A percentile compares a stretch with the other conserved stretches of the same genome.
Conservation (phyloP, 2,888 invertebrate genomes). For the Ashinkailepas kermadecensis region DNA sequence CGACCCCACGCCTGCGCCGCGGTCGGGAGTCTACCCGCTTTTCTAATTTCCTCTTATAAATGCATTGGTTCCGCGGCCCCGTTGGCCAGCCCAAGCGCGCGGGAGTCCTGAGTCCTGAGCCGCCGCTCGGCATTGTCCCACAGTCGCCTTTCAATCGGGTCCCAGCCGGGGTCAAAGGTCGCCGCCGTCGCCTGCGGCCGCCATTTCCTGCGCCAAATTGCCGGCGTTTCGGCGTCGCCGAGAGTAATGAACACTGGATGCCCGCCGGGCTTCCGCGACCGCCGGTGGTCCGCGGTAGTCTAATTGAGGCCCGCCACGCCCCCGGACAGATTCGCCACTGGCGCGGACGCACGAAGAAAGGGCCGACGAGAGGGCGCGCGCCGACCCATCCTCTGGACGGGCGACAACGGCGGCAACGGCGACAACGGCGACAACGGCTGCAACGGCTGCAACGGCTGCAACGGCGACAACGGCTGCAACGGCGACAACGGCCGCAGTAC, state of each 20-base stretch:
- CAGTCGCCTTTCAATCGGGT: not conserved
- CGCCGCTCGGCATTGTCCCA: not conserved
- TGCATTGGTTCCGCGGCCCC: not conserved
- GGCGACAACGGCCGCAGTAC: too few species aligned
- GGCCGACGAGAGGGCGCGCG: not conserved
- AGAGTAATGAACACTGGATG: not conserved
- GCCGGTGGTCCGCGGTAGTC: not conserved
- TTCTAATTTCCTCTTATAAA: constrained; percentile 8
- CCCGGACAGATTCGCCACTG: not conserved
- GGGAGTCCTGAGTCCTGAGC: not conserved
- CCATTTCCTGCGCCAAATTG: not conserved
- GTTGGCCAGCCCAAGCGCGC: not conserved
- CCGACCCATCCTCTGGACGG: too few species aligned
- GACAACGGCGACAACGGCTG: too few species aligned
- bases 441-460: too few species aligned
- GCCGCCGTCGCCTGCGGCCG: not conserved
- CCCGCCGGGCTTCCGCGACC: not conserved
- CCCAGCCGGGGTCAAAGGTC: constrained; percentile 13
- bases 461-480: too few species aligned
- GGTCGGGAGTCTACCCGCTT: too few species aligned
- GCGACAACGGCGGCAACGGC: too few species aligned
- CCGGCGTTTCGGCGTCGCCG: not conserved
- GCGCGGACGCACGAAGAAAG: not conserved
- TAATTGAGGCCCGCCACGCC: not conserved
- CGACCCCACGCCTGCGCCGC: too few species aligned